phyloP scores from a whole-genome alignment of 2,797 vertebrate species.

The Sebastes melanostomus region DNA sequence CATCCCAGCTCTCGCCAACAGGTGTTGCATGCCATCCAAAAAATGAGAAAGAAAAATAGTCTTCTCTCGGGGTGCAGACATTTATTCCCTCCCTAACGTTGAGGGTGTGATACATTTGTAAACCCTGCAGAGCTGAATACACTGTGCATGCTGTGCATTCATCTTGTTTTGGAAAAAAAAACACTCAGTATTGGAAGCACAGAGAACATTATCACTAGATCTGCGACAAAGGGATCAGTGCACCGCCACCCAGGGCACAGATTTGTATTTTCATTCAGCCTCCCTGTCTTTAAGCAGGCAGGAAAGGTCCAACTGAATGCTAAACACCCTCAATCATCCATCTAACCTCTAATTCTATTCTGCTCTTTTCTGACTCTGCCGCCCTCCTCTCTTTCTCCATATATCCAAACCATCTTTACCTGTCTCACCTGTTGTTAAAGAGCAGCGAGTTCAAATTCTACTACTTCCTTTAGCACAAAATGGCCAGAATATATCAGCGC shows the following conservation, averaged over 20 bases:
- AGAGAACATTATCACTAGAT: constrained; percentile 49
- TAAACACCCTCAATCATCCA: constrained; percentile 25
- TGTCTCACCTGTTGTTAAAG: constrained; percentile 34
- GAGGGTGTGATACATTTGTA: constrained; percentile 27
- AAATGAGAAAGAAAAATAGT: constrained; percentile 15
- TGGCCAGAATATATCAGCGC: constrained; percentile 32
- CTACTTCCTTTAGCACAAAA: constrained; percentile 26
- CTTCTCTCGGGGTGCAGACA: constrained; percentile 1
- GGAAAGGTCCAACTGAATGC: constrained; percentile 32
- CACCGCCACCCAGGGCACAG: constrained; percentile 41
- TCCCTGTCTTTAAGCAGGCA: constrained; percentile 1
- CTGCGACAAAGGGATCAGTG: constrained; percentile 36
- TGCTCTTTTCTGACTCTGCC: background rate
- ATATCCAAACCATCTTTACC: constrained; percentile 21
- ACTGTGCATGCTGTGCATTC: constrained; percentile 24
- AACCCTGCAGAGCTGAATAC: constrained; percentile 7
- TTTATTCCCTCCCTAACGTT: constrained; percentile 1
- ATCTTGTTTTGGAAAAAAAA: constrained; percentile 18
- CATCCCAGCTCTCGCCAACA: background rate
- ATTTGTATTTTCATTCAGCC: constrained; percentile 43
- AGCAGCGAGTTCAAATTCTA: constrained; percentile 14
- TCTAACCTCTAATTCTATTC: constrained; percentile 26
- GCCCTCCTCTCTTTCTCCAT: background rate
- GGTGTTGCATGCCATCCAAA: background rate
- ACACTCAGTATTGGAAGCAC: constrained; percentile 24